Base-by-base conservation (phyloP, 2,113 vertebrate species). In the Tichodroma muraria region DNA sequence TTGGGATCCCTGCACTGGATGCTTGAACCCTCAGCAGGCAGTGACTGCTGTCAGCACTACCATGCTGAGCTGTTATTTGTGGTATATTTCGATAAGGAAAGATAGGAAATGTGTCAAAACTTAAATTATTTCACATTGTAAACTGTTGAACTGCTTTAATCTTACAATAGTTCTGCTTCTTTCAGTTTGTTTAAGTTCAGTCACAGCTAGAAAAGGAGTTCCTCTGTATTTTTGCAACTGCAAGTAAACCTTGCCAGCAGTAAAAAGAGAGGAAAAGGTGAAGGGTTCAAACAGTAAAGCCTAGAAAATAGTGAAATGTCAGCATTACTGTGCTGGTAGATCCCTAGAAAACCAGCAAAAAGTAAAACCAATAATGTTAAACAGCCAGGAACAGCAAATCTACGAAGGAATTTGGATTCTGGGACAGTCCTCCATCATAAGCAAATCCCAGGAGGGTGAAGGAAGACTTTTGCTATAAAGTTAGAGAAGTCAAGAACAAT, bases 21-120 rank as follows among this genome's bases (percentile, higher is more conserved):
- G 85, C 85, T 85, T 2, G 4, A 93, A 80, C 93, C 85, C 88
- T 64, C 81, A 17, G 56, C 85, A 93, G 76, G 81, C 93, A 94
- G 85, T 53, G 89, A 90, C 75, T 93, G 85, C 87, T 97, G 95
- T 94, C 94, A 95, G 85, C 37, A 6, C 60, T 37, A 33, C 64
- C 93, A 69, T 2, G 1, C 80, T 78, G 88, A 94, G 83, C 88
- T 95, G 93, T 88, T 95, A 88, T 66, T 94, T 90, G 85, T 42
- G 69, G 79, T 93, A 33, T 78, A 92, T 78, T 83, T 88, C 71
- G 1, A 91, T 89, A 80, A 88, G 68, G 61, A 83, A 86, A 90
- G 85, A 94, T 91, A 90, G 61, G 88, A 95, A 94, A 86, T 95
- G 85, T 95, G 93, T 95, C 88, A 93, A 95, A 95, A 90, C 85